Evolutionary conservation across 2,113 vertebrate species (phyloP), one percentile per base, ranked within the genome.

Genomic region (Triplophysa dalaica): DNA sequence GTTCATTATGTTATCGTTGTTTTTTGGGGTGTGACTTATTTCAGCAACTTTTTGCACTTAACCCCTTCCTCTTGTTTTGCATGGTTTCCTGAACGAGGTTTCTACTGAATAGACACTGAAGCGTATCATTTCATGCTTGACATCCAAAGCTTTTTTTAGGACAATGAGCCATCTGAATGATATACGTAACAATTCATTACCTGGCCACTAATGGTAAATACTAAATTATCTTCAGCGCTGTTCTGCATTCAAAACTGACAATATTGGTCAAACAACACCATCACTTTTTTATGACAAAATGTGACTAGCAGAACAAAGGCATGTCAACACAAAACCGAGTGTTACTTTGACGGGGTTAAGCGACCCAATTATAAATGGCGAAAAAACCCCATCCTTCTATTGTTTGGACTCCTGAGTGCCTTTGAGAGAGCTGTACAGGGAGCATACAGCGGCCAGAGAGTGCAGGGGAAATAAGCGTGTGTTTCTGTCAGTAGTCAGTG

Each of bases 401-500:
- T 63, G 75, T 74, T 74, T 60, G 58, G 41, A 69, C 70, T 79
- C 61, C 56, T 79, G 65, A 75, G 72, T 22, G 50, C 63, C 77
- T 83, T 70, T 64, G 78, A 80, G 77, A 72, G 69, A 64, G 22
- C 41, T 41, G 78, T 54, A 22, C 22, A 79, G 38, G 16, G 70
- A 75, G 63, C 75, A 81, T 29, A 43, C 69, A 70, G 45, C 75
- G 70, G 67, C 77, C 77, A 82, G 79, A 66, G 67, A 80, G 72
- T 52, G 48, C 24, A 48, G 41, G 33, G 38, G 68, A 67, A 67
- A 72, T 60, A 63, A 79, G 69, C 73, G 54, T 75, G 80, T 70
- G 38, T 81, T 78, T 83, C 73, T 76, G 66, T 77, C 81, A 85
- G 83, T 72, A 83, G 81, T 82, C 79, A 82, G 79, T 82, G 65